A percentile compares a stretch with the other conserved stretches of the same genome.
Evolutionary conservation across 2,797 vertebrate genomes (phyloP).

Genomic region (Thunnus albacares): DNA sequence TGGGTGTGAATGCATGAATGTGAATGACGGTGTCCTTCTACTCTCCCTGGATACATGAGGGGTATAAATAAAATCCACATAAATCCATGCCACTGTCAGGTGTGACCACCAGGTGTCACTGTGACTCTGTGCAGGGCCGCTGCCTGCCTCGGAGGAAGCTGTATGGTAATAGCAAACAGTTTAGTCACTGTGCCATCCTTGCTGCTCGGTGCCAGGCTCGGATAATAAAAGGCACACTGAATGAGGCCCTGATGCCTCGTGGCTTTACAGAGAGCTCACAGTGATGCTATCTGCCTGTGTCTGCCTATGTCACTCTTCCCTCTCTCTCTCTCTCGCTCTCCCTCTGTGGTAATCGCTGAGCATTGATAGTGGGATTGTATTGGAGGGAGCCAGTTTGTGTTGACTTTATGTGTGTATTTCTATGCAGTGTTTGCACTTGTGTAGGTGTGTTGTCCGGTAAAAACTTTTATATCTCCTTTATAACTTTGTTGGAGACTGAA

Average conservation of each 20-base stretch:
- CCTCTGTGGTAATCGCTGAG: background rate
- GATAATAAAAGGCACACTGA: slow-evolving; percentile 36
- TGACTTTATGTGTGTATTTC: slow-evolving; percentile 6
- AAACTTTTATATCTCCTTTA: no score
- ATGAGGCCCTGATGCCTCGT: slow-evolving; percentile 37
- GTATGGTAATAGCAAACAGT: slow-evolving; percentile 7
- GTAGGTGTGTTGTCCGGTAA: no score
- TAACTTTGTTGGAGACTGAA: no score
- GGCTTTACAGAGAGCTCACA: slow-evolving; percentile 15
- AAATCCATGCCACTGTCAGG: fast-evolving
- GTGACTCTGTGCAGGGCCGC: slow-evolving; percentile 13
- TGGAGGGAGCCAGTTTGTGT: slow-evolving; percentile 11
- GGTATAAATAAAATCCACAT: slow-evolving; percentile 39
- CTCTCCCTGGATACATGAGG: slow-evolving; percentile 51
- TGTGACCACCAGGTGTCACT: slow-evolving; percentile 59
- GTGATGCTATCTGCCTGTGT: slow-evolving; percentile 30
- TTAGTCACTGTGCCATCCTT: slow-evolving; percentile 29
- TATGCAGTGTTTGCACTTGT: background rate
- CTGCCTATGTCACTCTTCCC: background rate
- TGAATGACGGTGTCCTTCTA: background rate
- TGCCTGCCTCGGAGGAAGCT: slow-evolving; percentile 4
- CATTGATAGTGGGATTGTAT: background rate
- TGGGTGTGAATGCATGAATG: no score
- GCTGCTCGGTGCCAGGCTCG: slow-evolving; percentile 41
- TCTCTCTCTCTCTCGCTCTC: background rate